Evolutionary conservation across 35 echinoderm and acorn worm species (phyloP).

Genomic region (Strongylocentrotus purpuratus): DNA sequence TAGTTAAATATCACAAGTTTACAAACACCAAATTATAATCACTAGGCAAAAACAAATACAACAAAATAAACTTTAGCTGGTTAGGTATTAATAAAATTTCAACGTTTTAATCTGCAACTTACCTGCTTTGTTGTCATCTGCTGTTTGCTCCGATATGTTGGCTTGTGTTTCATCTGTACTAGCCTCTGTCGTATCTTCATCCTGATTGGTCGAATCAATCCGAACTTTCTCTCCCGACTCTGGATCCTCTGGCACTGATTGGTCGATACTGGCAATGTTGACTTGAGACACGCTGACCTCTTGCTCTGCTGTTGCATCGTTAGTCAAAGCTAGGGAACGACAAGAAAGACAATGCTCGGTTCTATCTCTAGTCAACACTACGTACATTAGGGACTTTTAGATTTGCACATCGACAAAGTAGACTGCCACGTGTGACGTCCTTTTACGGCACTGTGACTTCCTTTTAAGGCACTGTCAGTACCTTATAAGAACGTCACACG

Average conservation of each 20-base stretch:
- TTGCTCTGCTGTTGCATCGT: not conserved
- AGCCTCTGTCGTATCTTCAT: not conserved
- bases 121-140: not conserved
- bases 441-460: too few relatives aligned
- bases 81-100: too few relatives aligned
- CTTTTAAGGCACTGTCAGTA: too few relatives aligned
- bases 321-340: not conserved
- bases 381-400: too few relatives aligned
- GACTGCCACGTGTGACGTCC: too few relatives aligned
- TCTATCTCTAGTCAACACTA: too few relatives aligned
- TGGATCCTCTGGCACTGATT: constrained; percentile 5
- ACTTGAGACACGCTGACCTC: constrained; percentile 28
- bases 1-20: not conserved
- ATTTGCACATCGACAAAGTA: too few relatives aligned
- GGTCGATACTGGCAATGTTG: constrained; percentile 9
- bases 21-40: not conserved
- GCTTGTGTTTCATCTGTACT: not conserved
- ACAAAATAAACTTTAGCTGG: too few relatives aligned
- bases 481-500: too few relatives aligned
- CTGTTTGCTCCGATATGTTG: not conserved
- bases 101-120: not conserved
- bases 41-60: not conserved
- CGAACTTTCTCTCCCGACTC: constrained; percentile 39
- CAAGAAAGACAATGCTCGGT: not conserved
- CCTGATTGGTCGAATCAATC: not conserved